Base-by-base conservation (phyloP, 2,797 vertebrate species). In the Liasis olivaceus region DNA sequence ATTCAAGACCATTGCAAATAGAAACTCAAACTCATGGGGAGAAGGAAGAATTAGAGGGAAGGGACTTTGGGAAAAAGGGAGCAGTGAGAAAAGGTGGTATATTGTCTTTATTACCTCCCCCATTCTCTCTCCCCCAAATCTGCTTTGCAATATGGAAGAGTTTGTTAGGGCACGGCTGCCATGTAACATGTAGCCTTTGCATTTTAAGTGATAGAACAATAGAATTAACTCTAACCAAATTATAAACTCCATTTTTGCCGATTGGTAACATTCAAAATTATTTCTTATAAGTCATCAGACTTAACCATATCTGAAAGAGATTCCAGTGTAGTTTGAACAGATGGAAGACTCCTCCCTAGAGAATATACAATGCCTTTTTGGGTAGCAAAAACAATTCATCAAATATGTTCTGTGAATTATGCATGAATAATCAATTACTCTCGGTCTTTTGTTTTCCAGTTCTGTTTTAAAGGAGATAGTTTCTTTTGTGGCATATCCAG, bases 401-500 rank as follows among this genome's bases (percentile, higher is more conserved):
- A 90, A 87, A 90, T 90, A 59, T 64, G 36, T 90, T 93, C 56
- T 62, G 47, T 81, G 69, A 51, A 63, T 31, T 90, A 72, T 64
- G 89, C 88, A 56, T 90, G 85, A 93, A 93, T 86, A 77, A 89
- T 88, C 88, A 87, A n/a, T 47, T 36, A 93, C 85, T 31, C 51
- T 15, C 64, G 36, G 87, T 84, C 26, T 90, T 91, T 92, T 86
- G 72, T 94, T 95, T 91, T 58, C 91, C 20, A 58, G 2, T 85
- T 94, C 89, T 89, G 6, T 84, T 94, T 91, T 89, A 47, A 91
- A 94, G 88, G 86, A 59, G 6, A 28, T 87, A 89, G 92, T 85
- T 87, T 62, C 85, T 77, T 56, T 94, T 91, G 92, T 93, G 89
- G 85, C 28, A 90, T 89, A 92, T 93, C 90, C n/a, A 54, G 42